These are phyloP conservation scores for Sphaeridia pumilis DNA, from an alignment of 2,888 invertebrate species.

Conservation along the genomic window DNA sequence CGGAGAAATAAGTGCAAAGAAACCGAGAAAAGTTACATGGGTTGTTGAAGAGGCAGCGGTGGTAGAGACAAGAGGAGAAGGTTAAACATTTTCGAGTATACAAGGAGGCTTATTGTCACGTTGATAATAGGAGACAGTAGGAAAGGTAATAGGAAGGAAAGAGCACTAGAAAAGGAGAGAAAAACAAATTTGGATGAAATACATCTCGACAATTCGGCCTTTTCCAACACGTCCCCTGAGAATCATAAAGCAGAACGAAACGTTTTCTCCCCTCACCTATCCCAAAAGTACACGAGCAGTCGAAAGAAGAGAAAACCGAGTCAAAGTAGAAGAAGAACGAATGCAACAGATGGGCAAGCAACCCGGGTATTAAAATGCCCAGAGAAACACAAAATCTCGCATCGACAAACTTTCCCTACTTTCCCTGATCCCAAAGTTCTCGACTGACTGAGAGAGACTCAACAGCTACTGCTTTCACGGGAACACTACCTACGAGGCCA, in stretches of 20 bases:
- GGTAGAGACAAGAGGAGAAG: too few relatives aligned
- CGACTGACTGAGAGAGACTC: too few relatives aligned
- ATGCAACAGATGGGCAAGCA: slow-evolving; percentile 2
- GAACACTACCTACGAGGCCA: too few relatives aligned
- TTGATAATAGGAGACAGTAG: not conserved
- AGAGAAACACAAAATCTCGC: too few relatives aligned
- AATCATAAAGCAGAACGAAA: slow-evolving; percentile 2
- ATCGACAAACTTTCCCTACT: too few relatives aligned
- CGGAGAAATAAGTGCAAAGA: too few relatives aligned
- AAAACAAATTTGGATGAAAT: slow-evolving; percentile 4
- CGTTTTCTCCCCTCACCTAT: not conserved
- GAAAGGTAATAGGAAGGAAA: not conserved
- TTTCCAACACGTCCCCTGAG: slow-evolving; percentile 1
- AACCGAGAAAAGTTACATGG: too few relatives aligned
- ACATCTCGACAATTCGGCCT: slow-evolving; percentile 1
- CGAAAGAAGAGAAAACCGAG: not conserved
- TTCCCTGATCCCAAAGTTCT: too few relatives aligned
- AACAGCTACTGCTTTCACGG: too few relatives aligned
- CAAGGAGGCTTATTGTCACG: not conserved
- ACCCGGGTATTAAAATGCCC: too few relatives aligned
- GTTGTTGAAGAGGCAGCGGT: too few relatives aligned
- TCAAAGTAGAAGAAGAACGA: not conserved
- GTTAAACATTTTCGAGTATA: not conserved
- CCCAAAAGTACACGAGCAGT: too few relatives aligned
- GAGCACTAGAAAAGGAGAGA: slow-evolving; percentile 4